Evolutionary conservation across 2,888 invertebrate genomes (phyloP).

Genomic region (Cantharis flavilabris): DNA sequence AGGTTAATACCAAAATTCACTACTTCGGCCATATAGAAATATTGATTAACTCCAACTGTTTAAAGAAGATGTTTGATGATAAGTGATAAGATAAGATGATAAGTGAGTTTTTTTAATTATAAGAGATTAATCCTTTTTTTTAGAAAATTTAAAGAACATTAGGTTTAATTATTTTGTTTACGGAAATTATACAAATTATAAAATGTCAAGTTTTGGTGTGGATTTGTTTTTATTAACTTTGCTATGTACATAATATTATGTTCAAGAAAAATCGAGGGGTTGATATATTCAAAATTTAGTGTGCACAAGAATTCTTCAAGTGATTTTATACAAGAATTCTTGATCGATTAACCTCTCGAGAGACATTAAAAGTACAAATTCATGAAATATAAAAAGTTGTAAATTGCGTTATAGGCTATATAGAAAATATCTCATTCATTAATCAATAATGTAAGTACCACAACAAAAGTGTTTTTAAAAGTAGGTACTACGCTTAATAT

Average conservation of each 20-base stretch:
- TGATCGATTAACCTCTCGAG: not conserved
- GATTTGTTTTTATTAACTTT: not conserved
- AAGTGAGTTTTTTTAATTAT: too few relatives aligned
- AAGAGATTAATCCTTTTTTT: not conserved
- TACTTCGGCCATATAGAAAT: not conserved
- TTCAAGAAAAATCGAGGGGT: too few relatives aligned
- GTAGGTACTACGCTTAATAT: not conserved
- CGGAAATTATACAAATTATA: not conserved
- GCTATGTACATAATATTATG: not conserved
- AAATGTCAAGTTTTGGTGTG: not conserved
- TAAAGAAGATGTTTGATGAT: too few relatives aligned
- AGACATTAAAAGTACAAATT: not conserved
- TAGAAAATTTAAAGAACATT: not conserved
- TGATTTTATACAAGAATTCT: too few relatives aligned
- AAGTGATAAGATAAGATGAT: too few relatives aligned
- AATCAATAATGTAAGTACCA: not conserved
- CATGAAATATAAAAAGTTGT: not conserved
- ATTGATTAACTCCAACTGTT: not conserved
- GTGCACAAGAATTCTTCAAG: too few relatives aligned
- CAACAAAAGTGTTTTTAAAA: not conserved
- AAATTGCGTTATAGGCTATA: not conserved
- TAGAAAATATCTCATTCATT: not conserved
- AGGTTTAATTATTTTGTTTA: not conserved
- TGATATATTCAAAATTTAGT: too few relatives aligned
- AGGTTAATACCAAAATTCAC: not conserved